A percentile compares a stretch with the other conserved stretches of the same genome.
These are phyloP conservation scores for Hemicordylus capensis DNA, from an alignment of 2,113 vertebrate genomes.

Conservation along the genomic window DNA sequence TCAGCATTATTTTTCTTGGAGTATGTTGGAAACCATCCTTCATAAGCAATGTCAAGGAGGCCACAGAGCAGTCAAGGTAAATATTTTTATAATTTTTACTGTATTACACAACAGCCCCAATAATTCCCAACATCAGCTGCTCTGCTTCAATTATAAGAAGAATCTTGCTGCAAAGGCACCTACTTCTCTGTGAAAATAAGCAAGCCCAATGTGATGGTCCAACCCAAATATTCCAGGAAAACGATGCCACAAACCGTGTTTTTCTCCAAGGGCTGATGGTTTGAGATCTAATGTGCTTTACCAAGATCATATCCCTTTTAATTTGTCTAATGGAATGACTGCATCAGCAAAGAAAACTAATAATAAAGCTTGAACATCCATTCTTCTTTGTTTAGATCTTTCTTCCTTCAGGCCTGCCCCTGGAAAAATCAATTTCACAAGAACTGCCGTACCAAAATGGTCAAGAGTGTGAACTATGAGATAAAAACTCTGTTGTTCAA, in stretches of 20 bases:
- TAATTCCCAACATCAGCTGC: slow-evolving; percentile 33
- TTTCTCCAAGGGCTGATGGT: slow-evolving; percentile 43
- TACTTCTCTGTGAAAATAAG: slow-evolving; percentile 22
- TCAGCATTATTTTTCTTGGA: slow-evolving; percentile 39
- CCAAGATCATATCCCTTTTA: slow-evolving; percentile 37
- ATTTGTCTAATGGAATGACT: slow-evolving; percentile 51
- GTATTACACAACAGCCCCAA: not conserved
- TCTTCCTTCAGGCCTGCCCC: not conserved
- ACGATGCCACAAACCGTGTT: slow-evolving; percentile 35
- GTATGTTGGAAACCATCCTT: slow-evolving; percentile 29
- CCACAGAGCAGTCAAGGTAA: slow-evolving; percentile 47
- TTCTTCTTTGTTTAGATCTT: slow-evolving; percentile 19
- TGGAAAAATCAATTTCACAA: not conserved
- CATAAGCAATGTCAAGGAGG: slow-evolving; percentile 31
- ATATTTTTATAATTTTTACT: slow-evolving; percentile 30
- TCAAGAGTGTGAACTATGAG: no score
- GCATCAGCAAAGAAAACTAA: slow-evolving; percentile 21
- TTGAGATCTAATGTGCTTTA: slow-evolving; percentile 49
- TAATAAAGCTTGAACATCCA: not conserved
- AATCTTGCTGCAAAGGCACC: slow-evolving; percentile 27
- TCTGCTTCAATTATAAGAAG: not conserved
- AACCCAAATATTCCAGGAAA: not conserved
- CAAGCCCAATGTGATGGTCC: slow-evolving; percentile 2
- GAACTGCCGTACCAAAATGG: not conserved
- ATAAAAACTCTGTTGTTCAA: no score